A percentile compares a stretch with the other conserved stretches of the same genome.
Conservation (phyloP, 2,113 vertebrate genomes). For the Origma solitaria region DNA sequence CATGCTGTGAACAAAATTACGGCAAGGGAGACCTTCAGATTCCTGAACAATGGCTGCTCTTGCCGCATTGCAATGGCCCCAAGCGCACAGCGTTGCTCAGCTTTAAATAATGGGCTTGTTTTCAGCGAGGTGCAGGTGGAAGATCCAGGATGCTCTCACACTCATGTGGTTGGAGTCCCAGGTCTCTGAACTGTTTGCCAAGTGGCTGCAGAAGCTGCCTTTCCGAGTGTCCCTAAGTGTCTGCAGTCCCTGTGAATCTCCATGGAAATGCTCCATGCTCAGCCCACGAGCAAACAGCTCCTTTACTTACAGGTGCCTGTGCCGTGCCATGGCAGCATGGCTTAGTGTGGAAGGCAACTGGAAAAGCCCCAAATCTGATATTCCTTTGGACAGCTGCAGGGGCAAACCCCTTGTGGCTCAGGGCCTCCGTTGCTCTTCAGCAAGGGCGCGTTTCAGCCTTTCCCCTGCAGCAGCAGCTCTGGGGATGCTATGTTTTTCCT, state of each 20-base stretch:
- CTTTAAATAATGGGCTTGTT: not conserved
- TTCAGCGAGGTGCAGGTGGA: accelerated
- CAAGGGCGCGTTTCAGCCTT: not conserved
- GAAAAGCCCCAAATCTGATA: not conserved
- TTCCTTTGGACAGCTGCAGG: not conserved
- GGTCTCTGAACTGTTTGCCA: not conserved
- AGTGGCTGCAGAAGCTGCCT: not conserved
- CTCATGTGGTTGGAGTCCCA: not conserved
- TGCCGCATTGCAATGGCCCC: accelerated
- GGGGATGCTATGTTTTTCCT: not conserved
- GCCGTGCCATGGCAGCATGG: accelerated
- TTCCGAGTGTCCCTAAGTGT: not conserved
- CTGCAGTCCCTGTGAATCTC: not conserved
- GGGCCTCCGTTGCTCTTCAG: not conserved
- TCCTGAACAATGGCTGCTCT: not conserved
- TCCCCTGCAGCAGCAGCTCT: not conserved
- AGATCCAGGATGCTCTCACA: not conserved
- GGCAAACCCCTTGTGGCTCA: not conserved
- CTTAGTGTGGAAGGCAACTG: not conserved
- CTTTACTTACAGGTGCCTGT: not conserved
- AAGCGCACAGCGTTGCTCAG: accelerated
- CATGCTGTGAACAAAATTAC: not conserved
- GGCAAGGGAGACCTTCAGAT: not conserved
- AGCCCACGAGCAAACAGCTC: not conserved
- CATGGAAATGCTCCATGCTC: not conserved